A percentile compares a stretch with the other conserved stretches of the same genome.
Conservation (phyloP, 2,888 invertebrate species). For the Meliscaeva auricollis region DNA sequence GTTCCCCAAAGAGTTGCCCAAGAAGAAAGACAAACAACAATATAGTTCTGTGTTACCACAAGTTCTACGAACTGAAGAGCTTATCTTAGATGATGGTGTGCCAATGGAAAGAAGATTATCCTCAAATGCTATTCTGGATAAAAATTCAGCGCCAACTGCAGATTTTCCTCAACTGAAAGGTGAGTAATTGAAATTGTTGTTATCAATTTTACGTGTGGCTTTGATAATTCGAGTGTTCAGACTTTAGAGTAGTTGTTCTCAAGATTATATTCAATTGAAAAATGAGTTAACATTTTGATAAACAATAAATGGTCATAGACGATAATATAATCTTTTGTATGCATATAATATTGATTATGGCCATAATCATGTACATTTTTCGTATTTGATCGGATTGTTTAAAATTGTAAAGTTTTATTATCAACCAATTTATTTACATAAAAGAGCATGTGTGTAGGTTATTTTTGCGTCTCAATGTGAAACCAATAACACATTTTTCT, state of each 20-base stretch:
- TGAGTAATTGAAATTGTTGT: slow-evolving; percentile 60
- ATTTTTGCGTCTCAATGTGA: no score
- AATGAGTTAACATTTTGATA: slow-evolving; percentile 9
- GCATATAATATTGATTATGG: background rate
- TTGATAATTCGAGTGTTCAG: background rate
- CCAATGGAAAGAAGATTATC: slow-evolving; percentile 79
- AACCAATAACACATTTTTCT: no score
- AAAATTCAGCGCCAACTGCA: slow-evolving; percentile 76
- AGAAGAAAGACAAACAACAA: slow-evolving; percentile 76
- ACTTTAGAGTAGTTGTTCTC: slow-evolving; percentile 3
- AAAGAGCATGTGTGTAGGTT: no score
- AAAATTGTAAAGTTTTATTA: no score
- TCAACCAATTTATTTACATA: no score
- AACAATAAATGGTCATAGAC: background rate
- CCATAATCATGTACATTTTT: background rate
- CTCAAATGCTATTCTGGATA: slow-evolving; percentile 80
- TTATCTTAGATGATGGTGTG: slow-evolving; percentile 79
- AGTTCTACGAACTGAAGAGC: slow-evolving; percentile 80
- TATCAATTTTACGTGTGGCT: background rate
- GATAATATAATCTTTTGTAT: slow-evolving; percentile 8
- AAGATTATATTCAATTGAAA: slow-evolving; percentile 8
- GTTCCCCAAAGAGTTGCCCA: slow-evolving; percentile 86
- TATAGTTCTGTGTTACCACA: slow-evolving; percentile 81
- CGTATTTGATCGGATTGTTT: no score
- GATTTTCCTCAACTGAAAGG: slow-evolving; percentile 83